phyloP scores from a whole-genome alignment of 2,888 invertebrate species.

The Caenorhabditis drosophilae region DNA sequence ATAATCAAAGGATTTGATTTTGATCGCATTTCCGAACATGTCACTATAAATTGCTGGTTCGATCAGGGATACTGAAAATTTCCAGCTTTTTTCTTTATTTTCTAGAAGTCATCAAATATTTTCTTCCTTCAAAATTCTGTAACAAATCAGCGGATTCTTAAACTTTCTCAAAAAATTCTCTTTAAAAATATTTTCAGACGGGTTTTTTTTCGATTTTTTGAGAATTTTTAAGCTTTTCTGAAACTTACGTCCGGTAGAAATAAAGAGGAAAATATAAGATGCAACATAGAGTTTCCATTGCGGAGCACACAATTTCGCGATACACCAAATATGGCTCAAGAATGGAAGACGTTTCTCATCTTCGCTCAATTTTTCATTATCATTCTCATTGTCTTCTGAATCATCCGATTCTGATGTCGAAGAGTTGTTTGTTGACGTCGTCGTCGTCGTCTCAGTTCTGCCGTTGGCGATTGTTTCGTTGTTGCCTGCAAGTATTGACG shows the following conservation, averaged over 20 bases:
- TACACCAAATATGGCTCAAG: conserved; percentile 20
- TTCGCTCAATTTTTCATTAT: conserved; percentile 23
- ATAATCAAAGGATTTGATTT: conserved; percentile 23
- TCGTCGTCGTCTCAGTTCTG: too few relatives aligned
- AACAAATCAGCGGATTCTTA: not conserved
- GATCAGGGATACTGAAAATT: conserved; percentile 30
- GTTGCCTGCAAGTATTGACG: too few relatives aligned
- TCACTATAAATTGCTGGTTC: conserved; percentile 29
- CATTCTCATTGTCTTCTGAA: not conserved
- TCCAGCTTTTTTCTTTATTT: not conserved
- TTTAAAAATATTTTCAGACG: not conserved
- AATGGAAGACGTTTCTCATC: conserved; percentile 28
- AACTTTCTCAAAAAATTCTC: not conserved
- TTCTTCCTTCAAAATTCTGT: not conserved
- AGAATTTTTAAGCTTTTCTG: not conserved
- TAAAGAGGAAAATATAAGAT: conserved; percentile 18
- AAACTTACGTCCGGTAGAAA: conserved; percentile 18
- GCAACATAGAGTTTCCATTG: conserved; percentile 34
- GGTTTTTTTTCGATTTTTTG: not conserved
- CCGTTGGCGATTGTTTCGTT: too few relatives aligned
- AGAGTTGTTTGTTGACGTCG: too few relatives aligned
- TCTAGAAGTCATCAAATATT: not conserved
- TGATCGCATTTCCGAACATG: conserved; percentile 26
- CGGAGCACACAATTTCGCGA: conserved; percentile 20
- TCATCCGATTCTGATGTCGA: too few relatives aligned